Percentiles rank a stretch among this genome's conserved stretches.
Conservation (phyloP, 2,797 vertebrate species). For the Helostoma temminkii region DNA sequence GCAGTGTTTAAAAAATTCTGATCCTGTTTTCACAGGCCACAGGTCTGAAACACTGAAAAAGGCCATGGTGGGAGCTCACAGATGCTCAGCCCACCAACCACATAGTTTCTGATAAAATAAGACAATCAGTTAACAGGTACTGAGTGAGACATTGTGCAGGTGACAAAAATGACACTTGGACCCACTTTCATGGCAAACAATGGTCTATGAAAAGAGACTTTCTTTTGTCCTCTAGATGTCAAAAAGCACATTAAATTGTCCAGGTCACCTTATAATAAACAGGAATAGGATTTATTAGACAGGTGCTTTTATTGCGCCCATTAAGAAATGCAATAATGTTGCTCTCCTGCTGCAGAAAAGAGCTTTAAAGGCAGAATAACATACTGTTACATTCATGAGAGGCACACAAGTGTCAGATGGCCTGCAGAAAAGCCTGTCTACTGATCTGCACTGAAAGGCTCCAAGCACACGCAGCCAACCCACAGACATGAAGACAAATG, state of each 20-base stretch:
- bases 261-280: slow-evolving; percentile 37
- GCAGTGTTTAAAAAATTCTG: no score
- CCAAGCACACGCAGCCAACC: background rate
- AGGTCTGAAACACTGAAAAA: no score
- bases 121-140: background rate
- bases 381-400: slow-evolving; percentile 19
- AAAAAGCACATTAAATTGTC: slow-evolving; percentile 50
- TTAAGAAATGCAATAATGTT: slow-evolving; percentile 59
- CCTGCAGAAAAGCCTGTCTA: slow-evolving; percentile 16
- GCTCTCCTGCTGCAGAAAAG: slow-evolving; percentile 36
- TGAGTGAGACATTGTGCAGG: background rate
- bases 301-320: slow-evolving; percentile 49
- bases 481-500: slow-evolving; percentile 31
- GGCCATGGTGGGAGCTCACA: no score
- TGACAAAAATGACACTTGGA: slow-evolving; percentile 27
- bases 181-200: slow-evolving; percentile 32
- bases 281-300: slow-evolving; percentile 55
- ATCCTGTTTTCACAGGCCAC: no score
- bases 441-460: slow-evolving; percentile 7
- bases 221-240: slow-evolving; percentile 31
- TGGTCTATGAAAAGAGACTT: slow-evolving; percentile 21
- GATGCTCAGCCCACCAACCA: no score
- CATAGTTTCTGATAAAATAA: no score
- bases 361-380: slow-evolving; percentile 49
- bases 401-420: slow-evolving; percentile 20